Conservation (phyloP, 2,888 invertebrate species). For the Plebejus melissa region DNA sequence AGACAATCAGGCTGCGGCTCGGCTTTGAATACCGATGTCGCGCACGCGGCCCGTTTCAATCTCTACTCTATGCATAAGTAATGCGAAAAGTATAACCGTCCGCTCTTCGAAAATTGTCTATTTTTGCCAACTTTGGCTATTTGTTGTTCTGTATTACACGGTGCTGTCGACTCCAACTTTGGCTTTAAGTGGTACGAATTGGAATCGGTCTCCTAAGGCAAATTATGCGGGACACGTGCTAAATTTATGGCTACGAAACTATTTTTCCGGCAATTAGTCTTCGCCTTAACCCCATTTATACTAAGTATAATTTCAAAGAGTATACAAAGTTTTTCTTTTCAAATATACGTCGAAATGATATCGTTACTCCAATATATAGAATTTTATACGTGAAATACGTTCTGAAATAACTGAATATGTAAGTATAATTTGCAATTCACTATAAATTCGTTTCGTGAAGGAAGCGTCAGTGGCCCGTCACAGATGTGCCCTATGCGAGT, state of each 20-base stretch:
- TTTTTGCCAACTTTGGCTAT: conserved; percentile 69
- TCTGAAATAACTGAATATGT: conserved; percentile 30
- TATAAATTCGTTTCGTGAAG: conserved; percentile 34
- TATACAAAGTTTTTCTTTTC: neutral
- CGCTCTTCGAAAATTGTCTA: conserved; percentile 68
- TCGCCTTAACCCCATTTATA: neutral
- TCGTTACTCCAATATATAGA: conserved; percentile 13
- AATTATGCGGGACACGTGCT: conserved; percentile 11
- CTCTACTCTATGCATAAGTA: conserved; percentile 77
- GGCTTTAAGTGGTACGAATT: neutral
- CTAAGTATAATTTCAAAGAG: neutral
- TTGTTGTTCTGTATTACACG: conserved; percentile 39
- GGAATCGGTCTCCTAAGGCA: conserved; percentile 23
- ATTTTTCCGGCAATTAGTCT: neutral
- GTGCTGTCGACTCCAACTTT: neutral
- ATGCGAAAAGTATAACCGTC: conserved; percentile 73
- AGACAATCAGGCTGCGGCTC: conserved; percentile 61
- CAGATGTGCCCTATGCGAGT: conserved; percentile 6
- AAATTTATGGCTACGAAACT: neutral
- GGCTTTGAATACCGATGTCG: conserved; percentile 72
- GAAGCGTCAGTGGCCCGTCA: conserved; percentile 31
- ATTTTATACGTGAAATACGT: conserved; percentile 25
- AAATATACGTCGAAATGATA: neutral
- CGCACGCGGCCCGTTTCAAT: conserved; percentile 71
- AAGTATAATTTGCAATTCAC: conserved; percentile 34